Conservation (phyloP, 2,797 vertebrate genomes). For the Thripadectes ignobilis region DNA sequence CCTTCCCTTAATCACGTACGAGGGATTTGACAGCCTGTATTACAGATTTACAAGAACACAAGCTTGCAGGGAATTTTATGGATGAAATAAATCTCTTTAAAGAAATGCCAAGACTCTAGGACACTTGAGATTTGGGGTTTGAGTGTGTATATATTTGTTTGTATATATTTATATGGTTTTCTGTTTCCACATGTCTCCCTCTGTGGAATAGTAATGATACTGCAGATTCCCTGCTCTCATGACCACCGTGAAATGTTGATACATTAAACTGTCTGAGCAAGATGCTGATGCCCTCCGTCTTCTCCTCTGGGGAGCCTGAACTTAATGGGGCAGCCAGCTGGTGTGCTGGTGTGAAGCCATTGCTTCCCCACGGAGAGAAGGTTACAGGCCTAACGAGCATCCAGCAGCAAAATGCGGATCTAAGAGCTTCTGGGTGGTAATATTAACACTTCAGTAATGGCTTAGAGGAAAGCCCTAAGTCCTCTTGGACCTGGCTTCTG, state of each 20-base stretch:
- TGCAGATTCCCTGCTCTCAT: background rate
- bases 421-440: conserved; percentile 65
- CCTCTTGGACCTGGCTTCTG: conserved; percentile 49
- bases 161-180: background rate
- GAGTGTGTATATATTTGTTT: conserved; percentile 17
- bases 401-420: background rate
- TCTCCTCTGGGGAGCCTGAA: conserved; percentile 3
- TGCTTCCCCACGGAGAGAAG: conserved; percentile 29
- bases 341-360: conserved; percentile 57
- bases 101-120: conserved; percentile 11
- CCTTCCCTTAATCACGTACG: background rate
- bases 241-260: conserved; percentile 36
- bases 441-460: conserved; percentile 57
- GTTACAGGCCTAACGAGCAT: conserved; percentile 8
- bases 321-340: conserved; percentile 49
- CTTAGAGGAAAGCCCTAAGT: conserved; percentile 55
- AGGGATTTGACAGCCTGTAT: conserved; percentile 13
- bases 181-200: background rate
- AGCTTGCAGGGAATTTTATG: conserved; percentile 25
- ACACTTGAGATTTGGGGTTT: conserved; percentile 35
- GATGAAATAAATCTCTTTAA: conserved; percentile 36
- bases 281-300: conserved; percentile 23
- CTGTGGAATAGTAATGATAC: conserved; percentile 19
- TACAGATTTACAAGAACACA: conserved; percentile 19
- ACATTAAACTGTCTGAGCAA: background rate